Percentiles rank a stretch among this genome's conserved stretches.
These are phyloP conservation scores for Xiphophorus hellerii DNA, from an alignment of 2,113 vertebrate genomes.

Conservation along the genomic window DNA sequence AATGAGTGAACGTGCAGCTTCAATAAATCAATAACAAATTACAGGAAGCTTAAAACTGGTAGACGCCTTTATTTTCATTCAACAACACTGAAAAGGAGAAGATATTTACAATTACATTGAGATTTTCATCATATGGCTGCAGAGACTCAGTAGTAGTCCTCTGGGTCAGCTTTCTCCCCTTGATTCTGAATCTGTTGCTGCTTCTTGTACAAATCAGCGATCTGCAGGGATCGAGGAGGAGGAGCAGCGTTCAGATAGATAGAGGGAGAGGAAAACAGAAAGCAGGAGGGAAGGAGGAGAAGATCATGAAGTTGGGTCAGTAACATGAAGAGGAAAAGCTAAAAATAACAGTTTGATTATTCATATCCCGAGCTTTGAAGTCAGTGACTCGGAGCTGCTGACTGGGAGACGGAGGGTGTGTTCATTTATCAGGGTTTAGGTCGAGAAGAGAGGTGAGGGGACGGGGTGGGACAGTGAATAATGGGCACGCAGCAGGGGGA, in stretches of 20 bases:
- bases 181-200: conserved; percentile 94
- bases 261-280: conserved; percentile 3
- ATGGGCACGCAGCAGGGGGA: conserved; percentile 29
- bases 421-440: conserved; percentile 26
- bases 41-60: conserved; percentile 36
- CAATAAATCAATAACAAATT: conserved; percentile 32
- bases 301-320: conserved; percentile 55
- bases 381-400: conserved; percentile 50
- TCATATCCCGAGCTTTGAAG: conserved; percentile 57
- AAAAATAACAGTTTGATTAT: conserved; percentile 67
- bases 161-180: conserved; percentile 77
- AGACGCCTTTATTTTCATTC: conserved; percentile 61
- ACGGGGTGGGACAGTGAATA: conserved; percentile 33
- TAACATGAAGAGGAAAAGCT: conserved; percentile 51
- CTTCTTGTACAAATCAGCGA: conserved; percentile 87
- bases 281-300: not conserved
- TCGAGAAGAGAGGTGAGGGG: not conserved
- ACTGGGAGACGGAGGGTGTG: conserved; percentile 40
- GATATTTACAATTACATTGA: conserved; percentile 72
- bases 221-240: conserved; percentile 70
- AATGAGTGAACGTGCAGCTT: not conserved
- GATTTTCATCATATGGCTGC: not conserved
- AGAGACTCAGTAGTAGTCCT: conserved; percentile 84
- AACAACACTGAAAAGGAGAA: conserved; percentile 43
- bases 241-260: not conserved